Evolutionary conservation across 1,140 invertebrate genomes (phyloP).

Genomic region (Diabrotica virgifera): DNA sequence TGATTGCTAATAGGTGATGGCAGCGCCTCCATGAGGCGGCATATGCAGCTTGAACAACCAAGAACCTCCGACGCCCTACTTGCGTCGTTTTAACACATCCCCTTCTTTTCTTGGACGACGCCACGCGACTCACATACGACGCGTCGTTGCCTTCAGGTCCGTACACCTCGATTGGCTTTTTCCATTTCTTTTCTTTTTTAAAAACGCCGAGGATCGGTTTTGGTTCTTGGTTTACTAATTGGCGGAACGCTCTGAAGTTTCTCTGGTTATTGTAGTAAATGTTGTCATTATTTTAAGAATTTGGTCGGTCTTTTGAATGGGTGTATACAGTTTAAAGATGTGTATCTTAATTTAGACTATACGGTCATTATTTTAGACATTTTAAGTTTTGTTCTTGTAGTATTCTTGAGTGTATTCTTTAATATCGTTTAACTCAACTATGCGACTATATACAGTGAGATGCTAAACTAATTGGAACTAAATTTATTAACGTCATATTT

Average conservation of each 20-base stretch:
- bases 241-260: background rate
- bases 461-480: no score
- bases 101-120: slow-evolving; percentile 25
- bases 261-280: background rate
- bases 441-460: no score
- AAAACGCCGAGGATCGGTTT: background rate
- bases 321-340: no score
- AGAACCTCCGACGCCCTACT: slow-evolving; percentile 29
- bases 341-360: no score
- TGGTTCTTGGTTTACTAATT: slow-evolving; percentile 4
- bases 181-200: slow-evolving; percentile 16
- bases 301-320: background rate
- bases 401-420: no score
- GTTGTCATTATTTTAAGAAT: slow-evolving; percentile 3
- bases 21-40: slow-evolving; percentile 29
- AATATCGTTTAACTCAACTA: no score
- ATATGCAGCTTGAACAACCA: slow-evolving; percentile 25
- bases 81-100: slow-evolving; percentile 29
- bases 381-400: no score
- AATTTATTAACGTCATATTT: no score
- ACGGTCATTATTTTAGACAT: no score
- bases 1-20: slow-evolving; percentile 24
- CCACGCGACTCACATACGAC: slow-evolving; percentile 18
- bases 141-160: slow-evolving; percentile 1
- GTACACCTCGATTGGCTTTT: slow-evolving; percentile 7